phyloP scores from a whole-genome alignment of 64 coral and sea anemone species.

The Acropora yongei region DNA sequence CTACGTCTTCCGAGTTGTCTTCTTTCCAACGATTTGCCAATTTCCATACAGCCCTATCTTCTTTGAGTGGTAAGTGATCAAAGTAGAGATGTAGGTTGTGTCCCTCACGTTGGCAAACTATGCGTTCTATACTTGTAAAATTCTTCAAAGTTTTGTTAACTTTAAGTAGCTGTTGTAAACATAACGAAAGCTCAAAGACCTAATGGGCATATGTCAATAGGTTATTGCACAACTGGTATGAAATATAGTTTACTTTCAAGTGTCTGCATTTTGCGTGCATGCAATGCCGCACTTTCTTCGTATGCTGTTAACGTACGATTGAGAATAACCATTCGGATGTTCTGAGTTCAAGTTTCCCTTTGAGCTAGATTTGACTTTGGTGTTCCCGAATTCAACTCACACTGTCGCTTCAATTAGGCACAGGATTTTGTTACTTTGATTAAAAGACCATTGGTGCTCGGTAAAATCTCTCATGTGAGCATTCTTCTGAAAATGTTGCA shows the following conservation, averaged over 20 bases:
- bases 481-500: too few relatives aligned
- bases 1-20: background rate
- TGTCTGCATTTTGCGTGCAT: background rate
- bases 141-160: background rate
- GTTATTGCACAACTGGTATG: background rate
- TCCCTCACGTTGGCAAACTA: too few relatives aligned
- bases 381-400: too few relatives aligned
- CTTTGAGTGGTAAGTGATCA: background rate
- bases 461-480: too few relatives aligned
- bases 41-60: too few relatives aligned
- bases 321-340: too few relatives aligned
- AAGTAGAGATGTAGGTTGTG: background rate
- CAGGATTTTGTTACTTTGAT: too few relatives aligned
- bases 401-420: too few relatives aligned
- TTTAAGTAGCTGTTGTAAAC: slow-evolving; percentile 6
- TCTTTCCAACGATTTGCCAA: background rate
- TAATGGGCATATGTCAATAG: background rate
- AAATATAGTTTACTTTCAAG: background rate
- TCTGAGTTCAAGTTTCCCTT: too few relatives aligned
- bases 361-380: too few relatives aligned
- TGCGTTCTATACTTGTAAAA: background rate
- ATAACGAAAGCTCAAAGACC: background rate
- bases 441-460: too few relatives aligned
- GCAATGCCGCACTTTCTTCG: background rate
- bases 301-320: too few relatives aligned